Evolutionary conservation across 2,888 invertebrate genomes (phyloP).

Genomic region (Parelbella ahira): DNA sequence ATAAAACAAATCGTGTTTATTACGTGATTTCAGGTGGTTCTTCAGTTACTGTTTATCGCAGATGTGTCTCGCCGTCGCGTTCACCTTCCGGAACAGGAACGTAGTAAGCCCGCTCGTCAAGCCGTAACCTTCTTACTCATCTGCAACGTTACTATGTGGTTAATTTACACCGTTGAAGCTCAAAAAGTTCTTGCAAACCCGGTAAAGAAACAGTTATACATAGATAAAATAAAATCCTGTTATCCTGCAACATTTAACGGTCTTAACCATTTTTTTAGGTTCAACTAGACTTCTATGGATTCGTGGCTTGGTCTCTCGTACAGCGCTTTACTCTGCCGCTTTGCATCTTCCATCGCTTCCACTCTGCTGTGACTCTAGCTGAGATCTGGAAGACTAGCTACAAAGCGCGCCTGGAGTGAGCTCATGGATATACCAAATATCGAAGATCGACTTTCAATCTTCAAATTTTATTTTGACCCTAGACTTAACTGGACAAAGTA

Average conservation of each 20-base stretch:
- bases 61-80: conserved; percentile 96
- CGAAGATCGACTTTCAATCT: conserved; percentile 44
- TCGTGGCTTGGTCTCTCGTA: conserved; percentile 95
- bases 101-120: conserved; percentile 96
- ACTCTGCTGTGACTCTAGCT: conserved; percentile 95
- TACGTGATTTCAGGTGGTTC: conserved; percentile 88
- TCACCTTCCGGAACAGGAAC: conserved; percentile 94
- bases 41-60: conserved; percentile 95
- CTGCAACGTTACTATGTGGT: conserved; percentile 98
- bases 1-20: no score
- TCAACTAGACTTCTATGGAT: conserved; percentile 95
- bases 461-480: conserved; percentile 16
- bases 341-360: conserved; percentile 98
- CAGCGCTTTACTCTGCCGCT: conserved; percentile 95
- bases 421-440: conserved; percentile 35
- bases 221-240: conserved; percentile 2
- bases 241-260: no score
- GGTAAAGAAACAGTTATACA: no score
- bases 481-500: conserved; percentile 25
- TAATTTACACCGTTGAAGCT: conserved; percentile 96
- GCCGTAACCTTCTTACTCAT: conserved; percentile 97
- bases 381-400: conserved; percentile 98
- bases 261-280: no score
- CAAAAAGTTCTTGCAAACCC: conserved; percentile 96
- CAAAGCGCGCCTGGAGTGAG: conserved; percentile 93